Evolutionary conservation across 1,140 invertebrate species (phyloP).

Genomic region (Ptiloglossa arizonensis): DNA sequence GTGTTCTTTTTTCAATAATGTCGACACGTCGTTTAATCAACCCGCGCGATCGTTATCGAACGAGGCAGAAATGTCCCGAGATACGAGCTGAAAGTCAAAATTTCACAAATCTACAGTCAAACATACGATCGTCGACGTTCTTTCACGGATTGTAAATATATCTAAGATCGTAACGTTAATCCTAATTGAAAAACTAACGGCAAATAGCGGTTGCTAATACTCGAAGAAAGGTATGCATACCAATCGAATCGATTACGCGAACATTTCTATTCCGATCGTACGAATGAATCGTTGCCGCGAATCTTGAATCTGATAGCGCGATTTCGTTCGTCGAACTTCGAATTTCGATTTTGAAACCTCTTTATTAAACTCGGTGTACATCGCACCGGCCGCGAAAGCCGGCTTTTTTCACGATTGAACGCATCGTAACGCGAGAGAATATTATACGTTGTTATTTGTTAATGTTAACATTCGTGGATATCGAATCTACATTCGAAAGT

Average conservation of each 20-base stretch:
- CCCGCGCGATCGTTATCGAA: slow-evolving; percentile 13
- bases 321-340: not conserved
- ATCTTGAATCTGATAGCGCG: not conserved
- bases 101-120: not conserved
- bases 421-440: not conserved
- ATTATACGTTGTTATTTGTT: slow-evolving; percentile 25
- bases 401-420: too few relatives aligned
- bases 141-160: slow-evolving; percentile 3
- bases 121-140: not conserved
- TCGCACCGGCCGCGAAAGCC: too few relatives aligned
- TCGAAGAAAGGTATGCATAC: slow-evolving; percentile 1
- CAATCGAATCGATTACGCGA: slow-evolving; percentile 13
- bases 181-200: slow-evolving; percentile 18
- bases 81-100: not conserved
- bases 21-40: slow-evolving; percentile 1
- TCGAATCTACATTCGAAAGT: slow-evolving; percentile 16
- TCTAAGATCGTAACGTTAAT: not conserved
- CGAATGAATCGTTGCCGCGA: not conserved
- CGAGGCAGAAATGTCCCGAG: too few relatives aligned
- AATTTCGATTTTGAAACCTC: too few relatives aligned
- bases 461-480: slow-evolving; percentile 12
- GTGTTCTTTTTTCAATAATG: not conserved
- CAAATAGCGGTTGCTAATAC: not conserved
- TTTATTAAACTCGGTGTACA: too few relatives aligned
- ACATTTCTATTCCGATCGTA: slow-evolving; percentile 17